These are phyloP conservation scores for Pyrocephalus nanus DNA, from an alignment of 2,797 vertebrate genomes.

Conservation along the genomic window DNA sequence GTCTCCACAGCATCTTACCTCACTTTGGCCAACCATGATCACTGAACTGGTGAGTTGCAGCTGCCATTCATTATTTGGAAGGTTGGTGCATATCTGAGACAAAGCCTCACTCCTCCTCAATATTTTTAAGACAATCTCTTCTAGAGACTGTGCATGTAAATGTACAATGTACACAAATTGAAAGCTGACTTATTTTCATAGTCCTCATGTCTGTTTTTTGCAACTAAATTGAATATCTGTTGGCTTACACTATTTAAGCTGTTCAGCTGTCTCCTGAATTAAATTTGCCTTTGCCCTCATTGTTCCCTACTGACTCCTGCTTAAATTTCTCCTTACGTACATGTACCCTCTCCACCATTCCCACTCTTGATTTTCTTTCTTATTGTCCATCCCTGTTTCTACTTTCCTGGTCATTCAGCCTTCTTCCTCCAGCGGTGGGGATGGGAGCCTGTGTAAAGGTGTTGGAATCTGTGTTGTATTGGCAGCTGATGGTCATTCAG, in stretches of 20 bases:
- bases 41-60: slow-evolving; percentile 90
- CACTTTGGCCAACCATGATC: slow-evolving; percentile 99
- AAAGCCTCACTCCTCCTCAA: background rate
- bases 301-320: background rate
- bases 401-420: background rate
- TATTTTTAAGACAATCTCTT: background rate
- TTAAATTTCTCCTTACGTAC: background rate
- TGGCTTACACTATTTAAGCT: background rate
- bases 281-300: background rate
- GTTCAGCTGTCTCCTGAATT: background rate
- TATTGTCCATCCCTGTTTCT: background rate
- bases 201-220: background rate
- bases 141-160: background rate
- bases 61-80: background rate
- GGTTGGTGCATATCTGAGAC: background rate
- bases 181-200: background rate
- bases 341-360: background rate
- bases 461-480: background rate
- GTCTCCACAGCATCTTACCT: slow-evolving; percentile 98
- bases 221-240: background rate
- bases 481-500: background rate
- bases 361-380: background rate
- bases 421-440: background rate
- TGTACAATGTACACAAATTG: background rate
- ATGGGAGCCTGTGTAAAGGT: background rate